These are phyloP conservation scores for Bagarius yarrelli DNA, from an alignment of 2,113 vertebrate species.

Conservation along the genomic window DNA sequence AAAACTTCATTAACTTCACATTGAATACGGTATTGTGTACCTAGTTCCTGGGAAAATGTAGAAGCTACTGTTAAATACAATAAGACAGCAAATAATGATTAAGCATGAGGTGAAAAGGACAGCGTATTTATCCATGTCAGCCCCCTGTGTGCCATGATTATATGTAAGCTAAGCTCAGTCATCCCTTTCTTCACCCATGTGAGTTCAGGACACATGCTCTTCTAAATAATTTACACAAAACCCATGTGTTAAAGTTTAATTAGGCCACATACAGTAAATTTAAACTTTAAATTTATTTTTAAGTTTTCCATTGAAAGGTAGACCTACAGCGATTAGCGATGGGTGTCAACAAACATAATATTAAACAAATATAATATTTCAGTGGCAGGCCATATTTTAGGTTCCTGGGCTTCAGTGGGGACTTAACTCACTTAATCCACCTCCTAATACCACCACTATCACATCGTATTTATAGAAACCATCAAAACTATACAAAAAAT, in stretches of 20 bases:
- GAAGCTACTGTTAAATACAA: constrained; percentile 25
- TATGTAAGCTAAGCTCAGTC: constrained; percentile 56
- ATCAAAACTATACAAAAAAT: too few relatives aligned
- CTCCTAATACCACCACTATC: too few relatives aligned
- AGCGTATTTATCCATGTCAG: constrained; percentile 50
- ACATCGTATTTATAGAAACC: too few relatives aligned
- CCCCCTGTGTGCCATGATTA: constrained; percentile 30
- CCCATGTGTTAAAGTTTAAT: constrained; percentile 50
- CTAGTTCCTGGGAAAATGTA: background rate
- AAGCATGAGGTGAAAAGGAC: constrained; percentile 38
- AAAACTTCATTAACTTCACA: background rate
- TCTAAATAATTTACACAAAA: constrained; percentile 53
- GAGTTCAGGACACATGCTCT: constrained; percentile 35
- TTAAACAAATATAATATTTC: too few relatives aligned
- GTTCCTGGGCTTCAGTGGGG: too few relatives aligned
- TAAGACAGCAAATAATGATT: constrained; percentile 8
- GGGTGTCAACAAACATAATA: too few relatives aligned
- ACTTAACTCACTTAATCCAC: too few relatives aligned
- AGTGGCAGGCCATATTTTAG: too few relatives aligned
- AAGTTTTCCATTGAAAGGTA: too few relatives aligned
- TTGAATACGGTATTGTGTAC: background rate
- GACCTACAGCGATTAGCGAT: too few relatives aligned
- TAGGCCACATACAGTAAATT: background rate
- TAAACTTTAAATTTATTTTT: background rate
- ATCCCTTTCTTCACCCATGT: constrained; percentile 50